Evolutionary conservation across 2,113 vertebrate genomes (phyloP).

Genomic region (Mormyrus lacerda): DNA sequence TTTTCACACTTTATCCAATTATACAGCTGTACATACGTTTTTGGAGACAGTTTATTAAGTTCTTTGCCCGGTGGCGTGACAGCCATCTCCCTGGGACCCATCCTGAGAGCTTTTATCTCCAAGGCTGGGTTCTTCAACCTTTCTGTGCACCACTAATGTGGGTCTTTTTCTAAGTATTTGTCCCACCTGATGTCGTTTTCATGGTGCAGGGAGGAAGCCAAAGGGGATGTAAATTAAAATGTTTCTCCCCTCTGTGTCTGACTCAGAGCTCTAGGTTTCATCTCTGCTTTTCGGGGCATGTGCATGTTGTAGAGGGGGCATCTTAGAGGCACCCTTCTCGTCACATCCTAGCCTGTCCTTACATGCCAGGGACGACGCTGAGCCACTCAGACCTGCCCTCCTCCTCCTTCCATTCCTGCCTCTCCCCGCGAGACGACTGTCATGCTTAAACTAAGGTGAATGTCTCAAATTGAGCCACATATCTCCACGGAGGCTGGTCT

Average conservation of each 20-base stretch:
- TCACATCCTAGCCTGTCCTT: neutral
- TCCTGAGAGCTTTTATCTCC: neutral
- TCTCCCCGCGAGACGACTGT: slow-evolving; percentile 26
- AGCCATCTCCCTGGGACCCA: neutral
- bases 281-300: slow-evolving; percentile 4
- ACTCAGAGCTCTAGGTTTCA: slow-evolving; percentile 6
- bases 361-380: neutral
- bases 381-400: neutral
- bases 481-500: slow-evolving; percentile 25
- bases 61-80: neutral
- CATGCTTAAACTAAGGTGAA: slow-evolving; percentile 42
- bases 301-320: neutral
- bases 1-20: neutral
- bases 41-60: neutral
- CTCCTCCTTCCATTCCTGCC: slow-evolving; percentile 8
- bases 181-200: neutral
- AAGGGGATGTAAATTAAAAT: slow-evolving; percentile 5
- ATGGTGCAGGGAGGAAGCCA: neutral
- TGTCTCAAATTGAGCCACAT: slow-evolving; percentile 45
- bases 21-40: neutral
- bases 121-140: neutral
- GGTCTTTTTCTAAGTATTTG: neutral
- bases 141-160: neutral
- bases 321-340: neutral
- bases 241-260: neutral